Evolutionary conservation across 1,140 invertebrate species (phyloP).

Genomic region (Streblospio benedicti): DNA sequence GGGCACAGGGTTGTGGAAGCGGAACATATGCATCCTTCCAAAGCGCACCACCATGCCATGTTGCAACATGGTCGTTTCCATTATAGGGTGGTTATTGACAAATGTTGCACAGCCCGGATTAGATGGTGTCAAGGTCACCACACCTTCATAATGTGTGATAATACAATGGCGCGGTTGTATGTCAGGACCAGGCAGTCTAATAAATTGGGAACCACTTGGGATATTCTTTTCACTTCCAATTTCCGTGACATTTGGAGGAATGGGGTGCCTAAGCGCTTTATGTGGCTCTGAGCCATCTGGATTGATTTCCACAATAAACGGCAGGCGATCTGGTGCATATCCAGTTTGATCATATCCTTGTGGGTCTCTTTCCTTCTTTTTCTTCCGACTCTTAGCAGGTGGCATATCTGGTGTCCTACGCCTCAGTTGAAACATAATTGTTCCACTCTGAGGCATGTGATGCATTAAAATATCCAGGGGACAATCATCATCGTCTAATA

Average conservation of each 20-base stretch:
- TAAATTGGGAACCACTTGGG: slow-evolving; percentile 34
- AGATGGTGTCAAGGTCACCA: slow-evolving; percentile 86
- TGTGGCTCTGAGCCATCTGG: slow-evolving; percentile 57
- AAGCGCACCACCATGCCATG: slow-evolving; percentile 46
- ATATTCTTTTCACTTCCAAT: slow-evolving; percentile 56
- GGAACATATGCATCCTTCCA: slow-evolving; percentile 79
- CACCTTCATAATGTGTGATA: slow-evolving; percentile 78
- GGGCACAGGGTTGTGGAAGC: slow-evolving; percentile 53
- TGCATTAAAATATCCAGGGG: slow-evolving; percentile 71
- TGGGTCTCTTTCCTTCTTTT: slow-evolving; percentile 27
- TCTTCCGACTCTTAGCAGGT: too few species aligned
- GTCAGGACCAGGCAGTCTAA: slow-evolving; percentile 37
- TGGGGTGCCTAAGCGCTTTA: slow-evolving; percentile 52
- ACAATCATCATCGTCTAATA: slow-evolving; percentile 93
- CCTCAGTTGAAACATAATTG: slow-evolving; percentile 41
- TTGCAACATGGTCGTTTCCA: slow-evolving; percentile 84
- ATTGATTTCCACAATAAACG: slow-evolving; percentile 42
- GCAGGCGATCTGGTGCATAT: slow-evolving; percentile 35
- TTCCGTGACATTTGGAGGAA: slow-evolving; percentile 64
- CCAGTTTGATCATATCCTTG: too few species aligned
- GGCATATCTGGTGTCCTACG: slow-evolving; percentile 28
- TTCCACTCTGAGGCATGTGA: slow-evolving; percentile 43
- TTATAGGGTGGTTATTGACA: slow-evolving; percentile 82
- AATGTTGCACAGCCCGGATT: slow-evolving; percentile 84
- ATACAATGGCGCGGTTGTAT: slow-evolving; percentile 89